These are phyloP conservation scores for Pollimyrus isidori DNA, from an alignment of 2,113 vertebrate species.

Conservation along the genomic window DNA sequence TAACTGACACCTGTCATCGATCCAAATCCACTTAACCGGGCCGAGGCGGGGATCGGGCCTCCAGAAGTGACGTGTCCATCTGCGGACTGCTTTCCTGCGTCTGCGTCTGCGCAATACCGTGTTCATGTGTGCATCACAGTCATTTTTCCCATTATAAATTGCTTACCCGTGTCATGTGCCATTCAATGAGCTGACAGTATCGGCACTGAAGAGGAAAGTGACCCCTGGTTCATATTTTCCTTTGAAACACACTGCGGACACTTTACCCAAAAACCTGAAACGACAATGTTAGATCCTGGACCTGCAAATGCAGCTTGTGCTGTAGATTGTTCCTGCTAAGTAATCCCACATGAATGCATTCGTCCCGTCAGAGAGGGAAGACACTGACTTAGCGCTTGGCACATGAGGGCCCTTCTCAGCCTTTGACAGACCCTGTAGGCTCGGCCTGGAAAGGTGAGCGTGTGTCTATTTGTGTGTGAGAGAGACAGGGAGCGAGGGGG, in stretches of 20 bases:
- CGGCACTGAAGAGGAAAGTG: background rate
- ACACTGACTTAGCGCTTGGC: background rate
- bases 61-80: background rate
- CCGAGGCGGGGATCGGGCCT: background rate
- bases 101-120: constrained; percentile 6
- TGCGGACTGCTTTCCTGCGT: constrained; percentile 10
- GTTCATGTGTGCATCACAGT: background rate
- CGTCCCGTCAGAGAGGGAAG: background rate
- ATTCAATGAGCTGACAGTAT: background rate
- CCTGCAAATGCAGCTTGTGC: background rate
- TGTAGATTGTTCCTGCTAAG: background rate
- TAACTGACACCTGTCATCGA: constrained; percentile 20
- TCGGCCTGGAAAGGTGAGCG: constrained; percentile 33
- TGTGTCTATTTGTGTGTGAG: constrained; percentile 3
- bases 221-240: background rate
- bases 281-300: background rate
- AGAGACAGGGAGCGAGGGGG: background rate
- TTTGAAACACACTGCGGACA: background rate
- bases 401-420: constrained; percentile 51
- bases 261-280: background rate
- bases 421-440: constrained; percentile 53
- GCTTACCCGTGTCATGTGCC: background rate
- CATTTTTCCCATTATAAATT: background rate
- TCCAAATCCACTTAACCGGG: constrained; percentile 20
- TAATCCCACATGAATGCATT: background rate